These are phyloP conservation scores for Takifugu flavidus DNA, from an alignment of 2,113 vertebrate genomes.

Conservation along the genomic window DNA sequence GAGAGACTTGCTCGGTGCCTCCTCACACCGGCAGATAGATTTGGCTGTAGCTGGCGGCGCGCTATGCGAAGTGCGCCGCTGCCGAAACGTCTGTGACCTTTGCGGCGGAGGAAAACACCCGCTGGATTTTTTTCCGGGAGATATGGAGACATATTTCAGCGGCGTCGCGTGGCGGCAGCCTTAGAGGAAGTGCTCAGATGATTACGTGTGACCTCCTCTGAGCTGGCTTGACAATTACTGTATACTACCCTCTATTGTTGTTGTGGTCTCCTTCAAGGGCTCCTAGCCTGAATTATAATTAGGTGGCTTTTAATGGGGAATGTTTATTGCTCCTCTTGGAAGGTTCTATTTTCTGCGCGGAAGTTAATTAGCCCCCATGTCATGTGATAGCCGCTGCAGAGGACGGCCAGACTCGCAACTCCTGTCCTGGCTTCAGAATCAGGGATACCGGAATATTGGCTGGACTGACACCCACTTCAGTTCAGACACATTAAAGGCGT, in stretches of 20 bases:
- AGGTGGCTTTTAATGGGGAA: constrained; percentile 62
- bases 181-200: constrained; percentile 41
- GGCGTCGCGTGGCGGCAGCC: constrained; percentile 33
- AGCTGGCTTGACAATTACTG: constrained; percentile 55
- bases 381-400: constrained; percentile 54
- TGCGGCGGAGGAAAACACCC: constrained; percentile 29
- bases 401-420: constrained; percentile 40
- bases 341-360: constrained; percentile 50
- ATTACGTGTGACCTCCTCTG: constrained; percentile 52
- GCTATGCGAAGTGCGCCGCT: constrained; percentile 32
- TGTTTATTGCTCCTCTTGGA: constrained; percentile 64
- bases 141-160: constrained; percentile 15
- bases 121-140: constrained; percentile 39
- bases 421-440: constrained; percentile 7
- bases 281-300: constrained; percentile 67
- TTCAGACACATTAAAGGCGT: too few relatives aligned
- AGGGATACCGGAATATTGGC: too few relatives aligned
- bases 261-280: constrained; percentile 63
- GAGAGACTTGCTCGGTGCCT: not conserved
- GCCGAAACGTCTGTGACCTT: constrained; percentile 57
- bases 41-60: constrained; percentile 45
- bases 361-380: constrained; percentile 64
- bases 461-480: too few relatives aligned
- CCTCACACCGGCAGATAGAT: constrained; percentile 15
- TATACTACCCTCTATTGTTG: constrained; percentile 51